phyloP scores from a whole-genome alignment of 2,797 vertebrate genomes.

The Poeciliopsis paucimaculata region DNA sequence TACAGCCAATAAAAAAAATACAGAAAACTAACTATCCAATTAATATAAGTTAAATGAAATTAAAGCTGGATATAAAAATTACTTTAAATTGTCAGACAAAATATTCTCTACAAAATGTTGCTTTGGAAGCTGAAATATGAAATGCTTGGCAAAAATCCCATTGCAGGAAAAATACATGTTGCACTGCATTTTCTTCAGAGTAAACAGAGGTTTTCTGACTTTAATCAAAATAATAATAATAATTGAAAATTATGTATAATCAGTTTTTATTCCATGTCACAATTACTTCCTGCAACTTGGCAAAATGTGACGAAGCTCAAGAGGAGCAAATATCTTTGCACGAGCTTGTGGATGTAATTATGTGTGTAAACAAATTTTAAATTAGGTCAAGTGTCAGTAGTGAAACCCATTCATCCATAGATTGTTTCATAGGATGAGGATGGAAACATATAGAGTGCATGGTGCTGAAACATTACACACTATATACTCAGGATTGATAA shows the following conservation, averaged over 20 bases:
- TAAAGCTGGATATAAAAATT: neutral
- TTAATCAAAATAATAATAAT: too few relatives aligned
- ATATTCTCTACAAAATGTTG: neutral
- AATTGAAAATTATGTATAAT: neutral
- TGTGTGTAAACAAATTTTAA: neutral
- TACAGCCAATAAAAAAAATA: neutral
- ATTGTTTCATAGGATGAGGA: neutral
- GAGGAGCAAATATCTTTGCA: neutral
- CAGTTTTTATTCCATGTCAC: neutral
- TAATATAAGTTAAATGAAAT: neutral
- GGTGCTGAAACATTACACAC: neutral
- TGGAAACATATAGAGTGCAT: neutral
- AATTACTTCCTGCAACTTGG: neutral
- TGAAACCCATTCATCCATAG: constrained; percentile 7
- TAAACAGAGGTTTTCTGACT: too few relatives aligned
- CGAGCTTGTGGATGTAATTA: neutral
- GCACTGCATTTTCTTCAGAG: neutral
- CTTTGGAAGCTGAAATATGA: neutral
- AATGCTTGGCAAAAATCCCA: too few relatives aligned
- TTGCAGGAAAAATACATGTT: neutral
- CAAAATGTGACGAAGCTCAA: neutral
- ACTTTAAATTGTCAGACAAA: neutral
- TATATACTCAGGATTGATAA: constrained; percentile 37
- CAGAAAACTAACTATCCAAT: neutral
- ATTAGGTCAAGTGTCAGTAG: neutral